These are phyloP conservation scores for Tinea semifulvella DNA, from an alignment of 2,888 invertebrate genomes.

Conservation along the genomic window DNA sequence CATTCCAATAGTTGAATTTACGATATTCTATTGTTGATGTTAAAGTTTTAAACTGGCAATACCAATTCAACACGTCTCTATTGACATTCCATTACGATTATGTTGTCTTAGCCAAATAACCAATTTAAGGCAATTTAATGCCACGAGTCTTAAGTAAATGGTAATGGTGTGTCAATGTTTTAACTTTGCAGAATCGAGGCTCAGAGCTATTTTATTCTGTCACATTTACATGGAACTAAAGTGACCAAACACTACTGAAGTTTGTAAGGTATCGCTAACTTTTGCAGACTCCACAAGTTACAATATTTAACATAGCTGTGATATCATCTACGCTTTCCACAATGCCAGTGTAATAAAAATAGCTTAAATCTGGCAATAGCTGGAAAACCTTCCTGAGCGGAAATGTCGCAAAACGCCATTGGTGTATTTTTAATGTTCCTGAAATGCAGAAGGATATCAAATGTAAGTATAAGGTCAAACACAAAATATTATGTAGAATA, in stretches of 20 bases:
- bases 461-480: not conserved
- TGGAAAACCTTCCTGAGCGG: conserved; percentile 41
- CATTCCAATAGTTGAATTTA: too few relatives aligned
- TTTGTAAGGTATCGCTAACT: conserved; percentile 40
- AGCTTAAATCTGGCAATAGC: conserved; percentile 38
- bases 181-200: not conserved
- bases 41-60: too few relatives aligned
- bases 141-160: too few relatives aligned
- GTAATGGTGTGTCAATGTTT: too few relatives aligned
- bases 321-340: conserved; percentile 39
- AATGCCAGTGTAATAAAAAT: conserved; percentile 37
- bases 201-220: not conserved
- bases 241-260: too few relatives aligned
- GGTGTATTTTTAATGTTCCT: conserved; percentile 39
- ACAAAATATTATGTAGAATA: too few relatives aligned
- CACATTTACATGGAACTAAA: too few relatives aligned
- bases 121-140: too few relatives aligned
- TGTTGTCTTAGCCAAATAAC: too few relatives aligned
- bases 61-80: too few relatives aligned
- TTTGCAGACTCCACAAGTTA: conserved; percentile 45
- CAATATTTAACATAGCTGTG: conserved; percentile 30
- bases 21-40: too few relatives aligned
- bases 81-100: too few relatives aligned
- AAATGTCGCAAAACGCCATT: conserved; percentile 40
- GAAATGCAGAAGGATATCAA: not conserved